phyloP scores from a whole-genome alignment of 1,140 invertebrate species.

The Micrasema longulum region DNA sequence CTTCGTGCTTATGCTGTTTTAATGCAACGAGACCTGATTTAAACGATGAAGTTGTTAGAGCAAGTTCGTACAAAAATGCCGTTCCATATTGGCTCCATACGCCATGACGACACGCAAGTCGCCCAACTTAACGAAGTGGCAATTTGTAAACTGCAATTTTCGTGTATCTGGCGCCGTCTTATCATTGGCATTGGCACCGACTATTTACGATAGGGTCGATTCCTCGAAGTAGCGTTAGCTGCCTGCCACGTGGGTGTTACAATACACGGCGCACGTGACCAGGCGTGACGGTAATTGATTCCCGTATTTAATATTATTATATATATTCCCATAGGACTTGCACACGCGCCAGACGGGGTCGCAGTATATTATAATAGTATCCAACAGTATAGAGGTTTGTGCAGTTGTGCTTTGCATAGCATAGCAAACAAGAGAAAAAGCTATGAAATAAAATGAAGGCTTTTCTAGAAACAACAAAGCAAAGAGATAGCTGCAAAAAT shows the following conservation, averaged over 20 bases:
- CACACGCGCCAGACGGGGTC: slow-evolving; percentile 12
- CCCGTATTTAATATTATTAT: neutral
- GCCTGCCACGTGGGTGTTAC: neutral
- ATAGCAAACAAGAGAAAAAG: too few species aligned
- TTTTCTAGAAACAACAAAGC: too few species aligned
- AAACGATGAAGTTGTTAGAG: too few species aligned
- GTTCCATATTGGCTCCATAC: neutral
- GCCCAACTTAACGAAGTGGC: slow-evolving; percentile 14
- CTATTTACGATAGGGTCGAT: too few species aligned
- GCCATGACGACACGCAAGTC: slow-evolving; percentile 6
- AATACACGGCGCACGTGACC: neutral
- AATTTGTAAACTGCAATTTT: slow-evolving; percentile 29
- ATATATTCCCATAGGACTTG: too few species aligned
- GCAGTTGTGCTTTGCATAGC: too few species aligned
- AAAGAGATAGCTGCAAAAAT: too few species aligned
- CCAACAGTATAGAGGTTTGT: too few species aligned
- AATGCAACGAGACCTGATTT: too few species aligned
- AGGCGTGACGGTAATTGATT: slow-evolving; percentile 33
- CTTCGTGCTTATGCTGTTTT: too few species aligned
- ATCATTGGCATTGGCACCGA: neutral
- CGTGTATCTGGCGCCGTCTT: slow-evolving; percentile 26
- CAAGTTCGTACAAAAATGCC: too few species aligned
- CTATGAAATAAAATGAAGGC: too few species aligned
- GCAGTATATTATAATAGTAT: neutral
- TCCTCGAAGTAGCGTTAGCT: neutral